Conservation (phyloP, 2,113 vertebrate genomes). For the Rattus norvegicus region DNA sequence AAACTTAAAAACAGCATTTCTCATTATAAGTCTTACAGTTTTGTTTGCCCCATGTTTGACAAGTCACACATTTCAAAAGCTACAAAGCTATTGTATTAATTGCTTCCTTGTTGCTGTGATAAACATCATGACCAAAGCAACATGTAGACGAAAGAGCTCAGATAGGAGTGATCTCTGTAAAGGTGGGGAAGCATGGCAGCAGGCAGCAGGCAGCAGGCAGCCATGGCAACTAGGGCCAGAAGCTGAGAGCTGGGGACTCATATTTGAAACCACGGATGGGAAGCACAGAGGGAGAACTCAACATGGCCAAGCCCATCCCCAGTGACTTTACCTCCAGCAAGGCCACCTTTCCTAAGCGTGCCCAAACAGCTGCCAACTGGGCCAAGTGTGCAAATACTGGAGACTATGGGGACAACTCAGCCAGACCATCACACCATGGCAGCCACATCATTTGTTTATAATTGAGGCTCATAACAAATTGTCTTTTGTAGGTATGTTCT, state of each 20-base stretch:
- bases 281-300: background rate
- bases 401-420: background rate
- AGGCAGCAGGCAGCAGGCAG: background rate
- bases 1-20: slow-evolving; percentile 50
- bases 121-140: background rate
- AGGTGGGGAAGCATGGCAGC: background rate
- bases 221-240: background rate
- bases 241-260: background rate
- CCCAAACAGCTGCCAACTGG: background rate
- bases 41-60: background rate
- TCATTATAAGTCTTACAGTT: slow-evolving; percentile 23
- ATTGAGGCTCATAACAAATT: background rate
- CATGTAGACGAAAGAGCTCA: background rate
- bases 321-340: background rate
- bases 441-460: background rate
- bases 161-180: background rate
- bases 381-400: background rate
- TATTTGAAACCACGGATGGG: background rate
- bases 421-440: background rate
- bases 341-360: background rate
- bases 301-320: background rate
- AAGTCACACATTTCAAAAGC: slow-evolving; percentile 36
- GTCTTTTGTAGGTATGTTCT: background rate
- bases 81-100: background rate
- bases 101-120: background rate